Conservation (phyloP, 2,797 vertebrate species). For the Eulemur albifrons region DNA sequence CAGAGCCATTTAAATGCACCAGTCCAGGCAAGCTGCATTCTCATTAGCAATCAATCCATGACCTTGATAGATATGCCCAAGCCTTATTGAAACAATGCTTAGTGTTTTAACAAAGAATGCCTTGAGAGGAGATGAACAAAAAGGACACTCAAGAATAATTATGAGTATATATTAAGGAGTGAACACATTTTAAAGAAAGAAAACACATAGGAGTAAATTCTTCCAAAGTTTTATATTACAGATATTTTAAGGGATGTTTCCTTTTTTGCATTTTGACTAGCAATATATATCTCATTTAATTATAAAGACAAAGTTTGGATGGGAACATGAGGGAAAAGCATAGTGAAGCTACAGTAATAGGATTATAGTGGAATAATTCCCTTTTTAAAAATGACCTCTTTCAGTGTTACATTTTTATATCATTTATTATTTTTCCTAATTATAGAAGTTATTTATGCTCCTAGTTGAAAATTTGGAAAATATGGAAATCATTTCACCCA, state of each 20-base stretch:
- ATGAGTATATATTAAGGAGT: not conserved
- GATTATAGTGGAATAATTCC: not conserved
- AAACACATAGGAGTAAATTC: not conserved
- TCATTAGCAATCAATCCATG: not conserved
- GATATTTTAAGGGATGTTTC: not conserved
- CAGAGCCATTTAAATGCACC: not conserved
- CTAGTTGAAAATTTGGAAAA: not conserved
- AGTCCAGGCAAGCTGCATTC: not conserved
- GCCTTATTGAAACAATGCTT: not conserved
- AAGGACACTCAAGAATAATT: not conserved
- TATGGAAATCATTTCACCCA: not conserved
- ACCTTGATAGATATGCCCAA: not conserved
- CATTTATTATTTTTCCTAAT: not conserved
- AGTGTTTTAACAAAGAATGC: not conserved
- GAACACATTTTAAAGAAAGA: not conserved
- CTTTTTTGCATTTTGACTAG: not conserved
- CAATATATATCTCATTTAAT: not conserved
- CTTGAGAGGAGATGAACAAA: not conserved
- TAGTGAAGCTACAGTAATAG: not conserved
- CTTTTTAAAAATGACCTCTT: not conserved
- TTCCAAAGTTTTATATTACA: not conserved
- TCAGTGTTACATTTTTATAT: not conserved
- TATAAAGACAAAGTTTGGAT: constrained; percentile 4
- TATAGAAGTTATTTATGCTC: not conserved
- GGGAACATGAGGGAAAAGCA: not conserved